Evolutionary conservation across 2,797 vertebrate species (phyloP), one percentile per base, ranked within the genome.

Genomic region (Eutrigla gurnardus): DNA sequence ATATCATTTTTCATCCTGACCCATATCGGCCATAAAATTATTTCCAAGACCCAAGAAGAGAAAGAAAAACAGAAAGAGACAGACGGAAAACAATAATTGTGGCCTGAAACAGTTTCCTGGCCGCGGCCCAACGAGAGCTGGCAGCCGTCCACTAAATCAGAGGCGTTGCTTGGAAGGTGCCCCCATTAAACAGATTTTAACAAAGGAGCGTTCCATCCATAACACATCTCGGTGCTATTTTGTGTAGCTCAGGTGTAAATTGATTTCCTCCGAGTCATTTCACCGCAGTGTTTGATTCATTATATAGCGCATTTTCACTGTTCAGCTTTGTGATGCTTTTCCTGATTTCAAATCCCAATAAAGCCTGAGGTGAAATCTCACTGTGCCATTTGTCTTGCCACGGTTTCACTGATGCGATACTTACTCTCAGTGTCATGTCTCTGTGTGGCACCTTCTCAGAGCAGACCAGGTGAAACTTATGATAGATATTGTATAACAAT

Each of bases 231-330:
- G 3, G 32, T 65, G 78, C 84, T 87, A 79, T 83, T 88, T 85
- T 82, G 82, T 82, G 73, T 15, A 45, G 70, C 80, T 86, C 82
- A 82, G 87, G 86, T 91, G 86, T 84, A 91, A 25, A 92, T 91
- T 89, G 90, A 92, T 93, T 91, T 91, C 85, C 87, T 89, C 79
- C 85, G 84, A 91, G 76, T 88, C 84, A 84, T 91, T 90, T 85
- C 82, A 57, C 81, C 72, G 81, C 86, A 79, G 67, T 77, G 80
- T 86, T 86, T 73, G 83, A 80, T 82, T 92, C 92, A 93, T 92
- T 93, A 92, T 92, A 86, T 81, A 72, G 70, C 70, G 69, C 81
- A 70, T 90, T 90, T 87, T 89, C 25, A 81, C 82, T 89, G 85
- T 82, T 77, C 49, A 54, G 82, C 86, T 86, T 83, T 82, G 89